These are phyloP conservation scores for Abscondita cerata DNA, from an alignment of 2,888 invertebrate species.

Conservation along the genomic window DNA sequence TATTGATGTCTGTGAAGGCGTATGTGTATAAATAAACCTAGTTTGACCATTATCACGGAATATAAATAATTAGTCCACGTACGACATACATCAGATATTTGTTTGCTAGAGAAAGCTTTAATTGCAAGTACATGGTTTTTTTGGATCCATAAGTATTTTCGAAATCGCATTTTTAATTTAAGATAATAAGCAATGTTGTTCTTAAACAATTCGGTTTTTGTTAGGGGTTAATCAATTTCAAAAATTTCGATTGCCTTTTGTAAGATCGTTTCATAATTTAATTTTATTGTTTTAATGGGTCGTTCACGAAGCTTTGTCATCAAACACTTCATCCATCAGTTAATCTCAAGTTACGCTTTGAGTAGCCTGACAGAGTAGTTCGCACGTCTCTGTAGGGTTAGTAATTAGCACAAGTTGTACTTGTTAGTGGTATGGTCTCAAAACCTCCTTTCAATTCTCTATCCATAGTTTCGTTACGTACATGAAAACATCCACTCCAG, in stretches of 20 bases:
- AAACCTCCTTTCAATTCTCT: conserved; percentile 29
- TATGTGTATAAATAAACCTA: conserved; percentile 35
- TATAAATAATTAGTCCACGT: conserved; percentile 35
- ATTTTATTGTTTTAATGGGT: conserved; percentile 3
- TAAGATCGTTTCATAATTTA: conserved; percentile 1
- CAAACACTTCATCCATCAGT: conserved; percentile 18
- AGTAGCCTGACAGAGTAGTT: conserved; percentile 16
- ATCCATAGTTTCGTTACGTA: conserved; percentile 19
- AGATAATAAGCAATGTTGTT: not conserved
- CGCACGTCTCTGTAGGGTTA: conserved; percentile 26
- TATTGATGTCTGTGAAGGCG: conserved; percentile 27
- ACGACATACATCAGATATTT: conserved; percentile 35
- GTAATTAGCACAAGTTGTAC: conserved; percentile 33
- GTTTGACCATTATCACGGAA: conserved; percentile 33
- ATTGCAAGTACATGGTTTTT: not conserved
- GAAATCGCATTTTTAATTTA: conserved; percentile 28
- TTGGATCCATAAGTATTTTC: conserved; percentile 23
- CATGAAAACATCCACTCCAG: conserved; percentile 7
- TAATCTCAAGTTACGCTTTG: conserved; percentile 24
- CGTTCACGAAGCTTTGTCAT: conserved; percentile 13
- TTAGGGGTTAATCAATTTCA: conserved; percentile 7
- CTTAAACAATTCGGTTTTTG: no score
- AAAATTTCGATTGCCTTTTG: conserved; percentile 8
- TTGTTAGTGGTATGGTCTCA: conserved; percentile 28
- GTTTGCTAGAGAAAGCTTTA: not conserved